A percentile compares a stretch with the other conserved stretches of the same genome.
Conservation (phyloP, 1,140 invertebrate genomes). For the Babylonia areolata region DNA sequence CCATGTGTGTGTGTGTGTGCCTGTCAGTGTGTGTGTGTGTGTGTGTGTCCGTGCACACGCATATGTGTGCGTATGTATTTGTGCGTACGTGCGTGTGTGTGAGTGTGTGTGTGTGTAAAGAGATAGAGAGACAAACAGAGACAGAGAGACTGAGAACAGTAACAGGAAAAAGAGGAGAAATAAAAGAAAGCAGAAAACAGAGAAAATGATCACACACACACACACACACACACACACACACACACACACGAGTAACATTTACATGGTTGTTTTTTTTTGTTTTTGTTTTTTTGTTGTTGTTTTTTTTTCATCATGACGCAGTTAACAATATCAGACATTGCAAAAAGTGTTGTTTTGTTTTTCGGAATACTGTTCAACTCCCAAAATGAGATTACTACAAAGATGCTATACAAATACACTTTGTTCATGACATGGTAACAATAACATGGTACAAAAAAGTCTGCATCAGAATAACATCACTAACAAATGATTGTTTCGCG, state of each 20-base stretch:
- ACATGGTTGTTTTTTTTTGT: too few species aligned
- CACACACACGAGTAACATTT: background rate
- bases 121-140: background rate
- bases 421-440: too few species aligned
- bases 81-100: background rate
- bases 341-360: too few species aligned
- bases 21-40: background rate
- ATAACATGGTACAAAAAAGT: background rate
- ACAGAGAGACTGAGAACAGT: background rate
- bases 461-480: too few species aligned
- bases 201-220: background rate
- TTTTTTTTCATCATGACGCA: background rate
- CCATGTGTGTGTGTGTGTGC: background rate
- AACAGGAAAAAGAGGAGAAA: background rate
- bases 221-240: background rate
- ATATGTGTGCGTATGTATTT: background rate
- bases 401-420: background rate
- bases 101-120: slow-evolving; percentile 6
- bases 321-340: slow-evolving; percentile 2
- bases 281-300: too few species aligned
- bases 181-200: background rate
- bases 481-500: too few species aligned
- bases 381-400: slow-evolving; percentile 27
- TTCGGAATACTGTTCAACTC: slow-evolving; percentile 21
- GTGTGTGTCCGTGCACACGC: background rate